Base-by-base conservation (phyloP, 1,140 invertebrate species). In the Ceratosolen fusciceps region DNA sequence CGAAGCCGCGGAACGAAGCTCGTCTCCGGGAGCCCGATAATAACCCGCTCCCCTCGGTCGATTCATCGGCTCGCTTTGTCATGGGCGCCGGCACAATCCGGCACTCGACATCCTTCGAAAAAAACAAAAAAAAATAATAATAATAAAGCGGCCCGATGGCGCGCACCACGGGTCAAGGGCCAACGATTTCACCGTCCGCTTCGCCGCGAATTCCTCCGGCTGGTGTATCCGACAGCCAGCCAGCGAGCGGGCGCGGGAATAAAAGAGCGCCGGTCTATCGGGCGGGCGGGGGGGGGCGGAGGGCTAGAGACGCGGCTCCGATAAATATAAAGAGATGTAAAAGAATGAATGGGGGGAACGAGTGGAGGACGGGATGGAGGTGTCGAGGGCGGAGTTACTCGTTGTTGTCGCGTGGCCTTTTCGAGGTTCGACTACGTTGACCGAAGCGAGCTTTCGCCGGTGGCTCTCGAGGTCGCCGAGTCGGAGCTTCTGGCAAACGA, bases 141-240 rank as follows among this genome's bases (percentile, higher is more conserved):
- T n/a, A n/a, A 68, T 54, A 37, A 67, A 68, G 47, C 19, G 21
- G 43, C 47, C 39, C 34, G 31, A 8, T 43, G 19, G 39, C 67
- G n/a, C 39, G 67, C 16, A 2, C 43, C 39, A 12, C 49, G 49
- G 74, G 62, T 77, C 74, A 77, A 77, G 62, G 65, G 65, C 75
- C 65, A 77, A 49, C n/a, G 54, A 14, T 62, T 62, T 21, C 29
- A 62, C 34, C 58, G 12, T 4, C 14, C 26, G 56, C 58, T 34
- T n/a, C n/a, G n/a, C n/a, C n/a, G n/a, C n/a, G n/a, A n/a, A n/a
- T n/a, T n/a, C n/a, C n/a, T 34, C 43, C 5, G 1, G 39, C 31
- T 49, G 39, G n/a, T n/a, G n/a, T n/a, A 65, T 37, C 7, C 43
- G 43, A 9, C 7, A 47, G 3, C 49, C 49, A 21, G 8, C 3